Percentiles rank a stretch among this genome's conserved stretches.
phyloP scores from a whole-genome alignment of 2,888 invertebrate species.

The Drosophila subquinaria region DNA sequence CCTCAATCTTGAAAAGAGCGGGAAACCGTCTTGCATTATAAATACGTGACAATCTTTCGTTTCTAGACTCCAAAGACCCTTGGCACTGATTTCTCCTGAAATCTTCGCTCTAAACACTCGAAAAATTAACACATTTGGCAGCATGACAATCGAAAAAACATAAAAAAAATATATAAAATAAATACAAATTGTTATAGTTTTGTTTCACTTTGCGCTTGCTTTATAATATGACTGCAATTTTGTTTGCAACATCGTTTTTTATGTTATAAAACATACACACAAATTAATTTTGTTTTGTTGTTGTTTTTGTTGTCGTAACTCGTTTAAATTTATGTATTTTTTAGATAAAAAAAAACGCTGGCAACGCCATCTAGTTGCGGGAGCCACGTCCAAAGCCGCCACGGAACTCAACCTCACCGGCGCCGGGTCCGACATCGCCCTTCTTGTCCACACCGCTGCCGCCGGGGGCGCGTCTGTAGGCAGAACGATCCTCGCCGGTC shows the following conservation, averaged over 20 bases:
- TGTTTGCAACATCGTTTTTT: conserved; percentile 8
- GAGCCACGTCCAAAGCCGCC: conserved; percentile 93
- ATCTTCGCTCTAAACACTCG: background rate
- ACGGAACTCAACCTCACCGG: conserved; percentile 96
- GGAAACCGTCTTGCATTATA: background rate
- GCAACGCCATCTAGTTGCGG: conserved; percentile 78
- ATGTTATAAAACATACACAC: conserved; percentile 65
- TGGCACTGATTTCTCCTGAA: background rate
- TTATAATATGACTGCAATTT: conserved; percentile 53
- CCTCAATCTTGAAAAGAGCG: background rate
- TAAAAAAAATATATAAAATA: conserved; percentile 20
- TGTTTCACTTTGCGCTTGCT: conserved; percentile 66
- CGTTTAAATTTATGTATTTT: conserved; percentile 45
- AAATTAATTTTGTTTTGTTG: conserved; percentile 30
- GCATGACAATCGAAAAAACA: background rate
- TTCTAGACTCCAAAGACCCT: background rate
- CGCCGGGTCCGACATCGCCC: conserved; percentile 98
- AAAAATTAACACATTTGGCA: background rate
- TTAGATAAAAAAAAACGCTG: conserved; percentile 56
- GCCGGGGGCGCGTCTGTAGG: conserved; percentile 92
- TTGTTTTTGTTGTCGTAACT: conserved; percentile 49
- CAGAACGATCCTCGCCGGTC: conserved; percentile 92
- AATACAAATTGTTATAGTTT: conserved; percentile 9
- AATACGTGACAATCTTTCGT: background rate
- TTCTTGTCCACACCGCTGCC: conserved; percentile 94